Base-by-base conservation (phyloP, 2,797 vertebrate genomes). In the Buceros bicornis region DNA sequence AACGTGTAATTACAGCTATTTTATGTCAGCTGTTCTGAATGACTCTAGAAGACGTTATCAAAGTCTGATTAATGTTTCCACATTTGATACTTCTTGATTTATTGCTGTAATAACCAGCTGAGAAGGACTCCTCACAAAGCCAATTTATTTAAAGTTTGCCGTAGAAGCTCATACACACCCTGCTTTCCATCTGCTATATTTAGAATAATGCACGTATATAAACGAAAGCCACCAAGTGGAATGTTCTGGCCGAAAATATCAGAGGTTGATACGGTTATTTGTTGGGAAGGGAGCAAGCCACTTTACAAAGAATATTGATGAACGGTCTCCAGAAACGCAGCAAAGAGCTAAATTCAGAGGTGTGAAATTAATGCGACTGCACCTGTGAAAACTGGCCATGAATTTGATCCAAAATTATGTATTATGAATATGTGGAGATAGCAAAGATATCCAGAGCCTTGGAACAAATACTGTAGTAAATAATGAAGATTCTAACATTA, bases 341-440 rank as follows among this genome's bases (percentile, higher is more conserved):
- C 45, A 95, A 94, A 88, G 73, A 91, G 66, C 90, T 88, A 81
- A 95, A 96, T 95, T 94, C 91, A 86, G 85, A 95, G 70, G 85
- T 96, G 82, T 90, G 93, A 95, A 95, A 93, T 95, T 95, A 91
- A 91, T 90, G 80, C 78, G 95, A 91, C 76, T 82, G 66, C 66
- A 93, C 80, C 80, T 95, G 66, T 48, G 67, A 91, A 95, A 86
- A 73, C 72, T 42, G 82, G 70, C 54, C n/a, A 43, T 73, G 70
- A 93, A 83, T 94, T 86, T 93, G 72, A 87, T 92, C 70, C 51
- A 88, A 91, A 95, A 95, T 79, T 20, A 86, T 81, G 26, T n/a
- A 43, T 74, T 83, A 91, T 62, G 69, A 79, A 82, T 70, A 85
- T 82, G 28, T 70, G 58, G 48, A 89, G 73, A 87, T 33, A 84